Percentiles rank a stretch among this genome's conserved stretches.
Conservation (phyloP, 2,113 vertebrate genomes). For the Xyrauchen texanus region DNA sequence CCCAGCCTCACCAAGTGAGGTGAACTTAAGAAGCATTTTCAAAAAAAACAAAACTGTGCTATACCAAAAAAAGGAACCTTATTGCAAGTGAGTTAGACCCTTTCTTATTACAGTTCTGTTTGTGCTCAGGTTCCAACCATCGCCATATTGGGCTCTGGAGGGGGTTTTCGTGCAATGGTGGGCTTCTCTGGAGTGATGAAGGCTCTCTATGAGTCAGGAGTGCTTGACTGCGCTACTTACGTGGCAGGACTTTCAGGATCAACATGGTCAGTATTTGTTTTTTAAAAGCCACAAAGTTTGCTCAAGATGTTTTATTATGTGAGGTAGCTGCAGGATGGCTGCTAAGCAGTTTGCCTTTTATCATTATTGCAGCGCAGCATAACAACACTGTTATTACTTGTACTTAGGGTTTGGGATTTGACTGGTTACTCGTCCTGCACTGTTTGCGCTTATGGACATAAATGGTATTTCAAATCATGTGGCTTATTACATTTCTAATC, state of each 20-base stretch:
- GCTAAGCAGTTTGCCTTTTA: too few species aligned
- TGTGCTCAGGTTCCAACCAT: conserved; percentile 88
- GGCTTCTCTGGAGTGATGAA: conserved; percentile 97
- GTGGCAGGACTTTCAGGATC: conserved; percentile 94
- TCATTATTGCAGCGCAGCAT: neutral
- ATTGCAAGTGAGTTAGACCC: neutral
- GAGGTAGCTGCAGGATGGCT: neutral
- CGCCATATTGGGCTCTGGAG: conserved; percentile 90
- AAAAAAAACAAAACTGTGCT: neutral
- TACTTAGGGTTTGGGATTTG: too few species aligned
- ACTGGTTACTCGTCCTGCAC: too few species aligned
- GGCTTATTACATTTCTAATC: too few species aligned
- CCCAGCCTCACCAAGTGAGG: conserved; percentile 80
- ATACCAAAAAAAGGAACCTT: neutral
- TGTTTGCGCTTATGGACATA: too few species aligned
- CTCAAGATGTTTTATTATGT: neutral
- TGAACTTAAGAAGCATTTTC: conserved; percentile 51
- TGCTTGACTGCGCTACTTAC: conserved; percentile 93
- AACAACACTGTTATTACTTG: neutral
- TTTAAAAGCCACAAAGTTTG: neutral
- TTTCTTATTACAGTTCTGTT: neutral
- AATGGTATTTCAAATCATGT: too few species aligned
- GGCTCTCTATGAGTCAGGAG: conserved; percentile 90
- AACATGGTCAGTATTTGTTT: conserved; percentile 82
- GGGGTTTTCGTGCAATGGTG: conserved; percentile 95